Evolutionary conservation across 1,140 invertebrate genomes (phyloP), one percentile per base, ranked within the genome.

Genomic region (Stenopsyche tienmushanensis): DNA sequence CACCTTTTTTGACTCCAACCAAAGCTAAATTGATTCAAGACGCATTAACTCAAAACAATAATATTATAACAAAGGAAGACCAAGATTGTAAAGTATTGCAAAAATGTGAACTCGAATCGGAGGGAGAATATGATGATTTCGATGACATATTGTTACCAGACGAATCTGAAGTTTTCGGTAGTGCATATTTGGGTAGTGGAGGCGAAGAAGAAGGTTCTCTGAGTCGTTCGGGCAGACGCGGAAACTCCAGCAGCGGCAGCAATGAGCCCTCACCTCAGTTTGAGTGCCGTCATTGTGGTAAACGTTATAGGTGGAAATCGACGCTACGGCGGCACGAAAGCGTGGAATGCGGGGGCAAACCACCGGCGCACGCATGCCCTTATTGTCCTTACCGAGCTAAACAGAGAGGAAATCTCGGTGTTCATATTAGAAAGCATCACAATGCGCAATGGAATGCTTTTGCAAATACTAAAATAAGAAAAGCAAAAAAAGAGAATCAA

Each of bases 301-400:
- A 91, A 73, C 83, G 86, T 21, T 92, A 92, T 73, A 82, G 89
- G 70, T 91, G 90, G 90, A 91, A 91, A 74, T 90, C 88, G 13
- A 91, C 89, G 57, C 82, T 91, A 82, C 82, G 89, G 0, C 83
- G 90, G 5, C 91, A 94, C 77, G 89, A 92, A 74, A 89, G 87
- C 76, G 90, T 92, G 65, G 91, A 93, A 76, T 94, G 91, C 76
- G 90, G 91, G n/a, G 90, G 90, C 57, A 91, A 92, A 74, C 87
- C 90, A 64, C 89, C 88, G 0, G 85, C 88, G 45, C 91, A 92
- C 76, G 87, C 90, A 23, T 93, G 91, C 69, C 90, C 90, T 1
- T 85, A 90, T 71, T 93, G 91, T 76, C 83, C 86, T 1, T 91
- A 91, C 79, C 86, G 84, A 67, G 89, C 89, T 23, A 88, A 91